A percentile compares a stretch with the other conserved stretches of the same genome.
These are phyloP conservation scores for Hoplostethus atlanticus DNA, from an alignment of 2,797 vertebrate species.

Conservation along the genomic window DNA sequence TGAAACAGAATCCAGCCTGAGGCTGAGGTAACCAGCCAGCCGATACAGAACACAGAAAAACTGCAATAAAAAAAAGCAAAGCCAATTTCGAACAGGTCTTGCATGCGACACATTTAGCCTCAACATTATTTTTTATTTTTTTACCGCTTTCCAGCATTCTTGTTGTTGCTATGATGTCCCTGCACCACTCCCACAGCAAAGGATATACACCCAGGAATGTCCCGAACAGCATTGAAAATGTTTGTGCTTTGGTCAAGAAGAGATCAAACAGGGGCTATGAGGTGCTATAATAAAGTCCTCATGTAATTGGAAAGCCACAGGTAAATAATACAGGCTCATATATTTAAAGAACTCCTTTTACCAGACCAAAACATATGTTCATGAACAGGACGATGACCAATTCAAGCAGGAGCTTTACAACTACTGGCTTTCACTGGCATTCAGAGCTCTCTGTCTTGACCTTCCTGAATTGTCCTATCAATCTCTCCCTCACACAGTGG, in stretches of 20 bases:
- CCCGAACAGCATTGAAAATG: too few relatives aligned
- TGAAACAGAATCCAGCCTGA: not conserved
- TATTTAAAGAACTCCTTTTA: slow-evolving; percentile 5
- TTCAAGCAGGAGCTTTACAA: slow-evolving; percentile 23
- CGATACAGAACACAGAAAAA: not conserved
- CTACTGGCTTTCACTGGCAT: slow-evolving; percentile 3
- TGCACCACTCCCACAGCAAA: too few relatives aligned
- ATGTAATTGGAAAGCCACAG: slow-evolving; percentile 50
- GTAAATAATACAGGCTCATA: slow-evolving; percentile 17
- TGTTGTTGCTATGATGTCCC: too few relatives aligned
- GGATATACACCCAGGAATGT: too few relatives aligned
- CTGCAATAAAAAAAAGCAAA: too few relatives aligned
- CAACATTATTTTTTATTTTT: too few relatives aligned
- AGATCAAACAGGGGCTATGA: slow-evolving; percentile 39
- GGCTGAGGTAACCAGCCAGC: slow-evolving; percentile 5
- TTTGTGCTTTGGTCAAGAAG: not conserved
- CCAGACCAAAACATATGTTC: slow-evolving; percentile 6
- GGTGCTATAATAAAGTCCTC: not conserved
- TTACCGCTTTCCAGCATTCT: too few relatives aligned
- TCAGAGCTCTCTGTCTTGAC: slow-evolving; percentile 32
- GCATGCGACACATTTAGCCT: too few relatives aligned
- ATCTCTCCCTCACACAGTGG: slow-evolving; percentile 30
- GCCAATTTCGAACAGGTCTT: too few relatives aligned
- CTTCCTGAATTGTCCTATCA: slow-evolving; percentile 46
- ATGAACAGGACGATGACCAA: slow-evolving; percentile 15